phyloP scores from a whole-genome alignment of 2,113 vertebrate species.

The Serinus canaria region DNA sequence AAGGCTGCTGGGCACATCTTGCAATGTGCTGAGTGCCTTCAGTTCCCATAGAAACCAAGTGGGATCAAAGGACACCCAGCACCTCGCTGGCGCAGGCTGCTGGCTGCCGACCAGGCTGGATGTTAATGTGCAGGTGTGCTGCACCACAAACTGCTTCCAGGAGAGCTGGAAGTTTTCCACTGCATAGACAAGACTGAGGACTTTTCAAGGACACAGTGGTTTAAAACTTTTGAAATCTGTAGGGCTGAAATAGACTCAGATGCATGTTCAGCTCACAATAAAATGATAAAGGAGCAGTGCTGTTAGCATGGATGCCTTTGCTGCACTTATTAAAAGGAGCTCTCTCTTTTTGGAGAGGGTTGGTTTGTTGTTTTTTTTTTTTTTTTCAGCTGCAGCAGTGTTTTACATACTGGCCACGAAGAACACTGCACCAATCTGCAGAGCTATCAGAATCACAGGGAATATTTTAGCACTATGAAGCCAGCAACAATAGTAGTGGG shows the following conservation, averaged over 20 bases:
- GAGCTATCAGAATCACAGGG: not conserved
- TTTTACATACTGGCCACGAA: constrained; percentile 4
- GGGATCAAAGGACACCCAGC: constrained; percentile 13
- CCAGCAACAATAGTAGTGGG: not conserved
- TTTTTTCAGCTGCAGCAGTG: not conserved
- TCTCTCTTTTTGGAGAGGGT: not conserved
- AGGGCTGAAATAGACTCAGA: not conserved
- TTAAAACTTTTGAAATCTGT: not conserved
- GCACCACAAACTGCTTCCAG: not conserved
- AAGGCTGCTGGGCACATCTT: not conserved
- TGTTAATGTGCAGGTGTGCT: constrained; percentile 17
- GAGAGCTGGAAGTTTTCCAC: not conserved
- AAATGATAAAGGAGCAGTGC: not conserved
- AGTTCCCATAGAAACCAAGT: constrained; percentile 23
- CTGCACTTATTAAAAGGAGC: not conserved
- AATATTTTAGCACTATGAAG: not conserved
- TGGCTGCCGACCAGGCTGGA: not conserved
- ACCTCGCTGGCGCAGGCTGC: not conserved
- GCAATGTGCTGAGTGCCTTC: not conserved
- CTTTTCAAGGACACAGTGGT: not conserved
- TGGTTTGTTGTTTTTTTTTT: not conserved
- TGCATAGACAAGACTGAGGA: not conserved
- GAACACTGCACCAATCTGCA: constrained; percentile 33
- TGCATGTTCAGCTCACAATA: not conserved
- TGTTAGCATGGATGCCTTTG: not conserved